Evolutionary conservation across 2,797 vertebrate genomes (phyloP).

Genomic region (Capromys pilorides): DNA sequence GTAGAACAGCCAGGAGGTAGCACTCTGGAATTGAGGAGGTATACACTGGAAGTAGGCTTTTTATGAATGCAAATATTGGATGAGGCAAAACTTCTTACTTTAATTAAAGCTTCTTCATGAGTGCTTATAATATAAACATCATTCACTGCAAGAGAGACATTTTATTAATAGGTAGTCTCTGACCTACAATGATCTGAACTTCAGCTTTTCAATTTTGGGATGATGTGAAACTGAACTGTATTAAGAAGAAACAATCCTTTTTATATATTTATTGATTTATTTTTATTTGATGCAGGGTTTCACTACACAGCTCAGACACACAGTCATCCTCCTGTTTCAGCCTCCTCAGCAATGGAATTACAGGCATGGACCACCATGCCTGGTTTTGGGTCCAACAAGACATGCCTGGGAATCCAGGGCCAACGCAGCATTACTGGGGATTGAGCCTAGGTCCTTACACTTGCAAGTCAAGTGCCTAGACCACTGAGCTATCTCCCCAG

Average conservation of each 20-base stretch:
- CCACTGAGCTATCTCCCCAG: too few species aligned
- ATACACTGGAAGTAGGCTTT: not conserved
- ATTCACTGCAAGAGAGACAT: not conserved
- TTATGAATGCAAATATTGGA: not conserved
- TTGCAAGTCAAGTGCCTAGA: too few species aligned
- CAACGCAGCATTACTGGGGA: too few species aligned
- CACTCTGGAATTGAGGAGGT: not conserved
- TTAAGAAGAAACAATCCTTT: not conserved
- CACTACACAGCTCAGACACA: too few species aligned
- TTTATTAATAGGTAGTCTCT: not conserved
- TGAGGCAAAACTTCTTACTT: not conserved
- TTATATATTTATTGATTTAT: too few species aligned
- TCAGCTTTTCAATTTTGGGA: not conserved
- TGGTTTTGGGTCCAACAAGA: too few species aligned
- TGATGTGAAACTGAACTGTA: fast-evolving
- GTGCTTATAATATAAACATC: not conserved
- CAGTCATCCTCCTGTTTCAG: too few species aligned
- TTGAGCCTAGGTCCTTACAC: too few species aligned
- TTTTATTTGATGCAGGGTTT: too few species aligned
- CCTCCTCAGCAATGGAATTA: too few species aligned
- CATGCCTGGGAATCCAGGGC: too few species aligned
- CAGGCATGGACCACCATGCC: too few species aligned
- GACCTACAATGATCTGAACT: not conserved
- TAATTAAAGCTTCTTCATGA: not conserved
- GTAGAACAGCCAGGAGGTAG: not conserved